Evolutionary conservation across 1,140 invertebrate species (phyloP).

Genomic region (Drosophila insularis): DNA sequence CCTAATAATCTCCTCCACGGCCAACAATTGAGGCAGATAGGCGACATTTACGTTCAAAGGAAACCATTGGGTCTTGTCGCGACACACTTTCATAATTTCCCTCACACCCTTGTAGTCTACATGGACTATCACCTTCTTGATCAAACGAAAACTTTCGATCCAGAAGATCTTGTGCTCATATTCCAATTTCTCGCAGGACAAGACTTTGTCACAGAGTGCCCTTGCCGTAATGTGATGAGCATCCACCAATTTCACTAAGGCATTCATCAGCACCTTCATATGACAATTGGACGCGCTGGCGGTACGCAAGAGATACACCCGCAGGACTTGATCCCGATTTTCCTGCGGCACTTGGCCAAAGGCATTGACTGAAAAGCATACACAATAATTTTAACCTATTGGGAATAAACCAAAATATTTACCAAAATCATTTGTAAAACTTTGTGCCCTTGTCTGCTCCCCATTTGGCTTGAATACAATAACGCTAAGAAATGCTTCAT

Average conservation of each 20-base stretch:
- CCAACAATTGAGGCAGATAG: slow-evolving; percentile 90
- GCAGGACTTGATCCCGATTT: slow-evolving; percentile 87
- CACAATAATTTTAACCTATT: neutral
- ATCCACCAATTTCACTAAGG: slow-evolving; percentile 89
- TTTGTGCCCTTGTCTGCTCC: slow-evolving; percentile 86
- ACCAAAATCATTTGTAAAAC: slow-evolving; percentile 86
- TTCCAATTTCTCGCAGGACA: slow-evolving; percentile 90
- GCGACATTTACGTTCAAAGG: slow-evolving; percentile 90
- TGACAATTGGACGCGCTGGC: slow-evolving; percentile 88
- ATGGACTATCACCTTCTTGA: slow-evolving; percentile 92
- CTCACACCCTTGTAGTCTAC: slow-evolving; percentile 98
- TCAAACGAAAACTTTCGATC: slow-evolving; percentile 93
- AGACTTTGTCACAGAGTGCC: slow-evolving; percentile 92
- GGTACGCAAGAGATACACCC: slow-evolving; percentile 88
- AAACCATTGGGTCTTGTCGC: slow-evolving; percentile 93
- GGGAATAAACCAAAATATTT: neutral
- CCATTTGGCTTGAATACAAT: slow-evolving; percentile 88
- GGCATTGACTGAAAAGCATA: slow-evolving; percentile 78
- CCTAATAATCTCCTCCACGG: slow-evolving; percentile 90
- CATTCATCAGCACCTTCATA: slow-evolving; percentile 87
- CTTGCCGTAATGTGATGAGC: slow-evolving; percentile 83
- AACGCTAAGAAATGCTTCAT: slow-evolving; percentile 94
- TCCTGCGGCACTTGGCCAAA: slow-evolving; percentile 85
- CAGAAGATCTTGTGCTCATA: slow-evolving; percentile 92
- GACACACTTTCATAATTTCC: slow-evolving; percentile 95